A percentile compares a stretch with the other conserved stretches of the same genome.
Conservation (phyloP, 2,113 vertebrate genomes). For the Pseudorectes ferrugineus region DNA sequence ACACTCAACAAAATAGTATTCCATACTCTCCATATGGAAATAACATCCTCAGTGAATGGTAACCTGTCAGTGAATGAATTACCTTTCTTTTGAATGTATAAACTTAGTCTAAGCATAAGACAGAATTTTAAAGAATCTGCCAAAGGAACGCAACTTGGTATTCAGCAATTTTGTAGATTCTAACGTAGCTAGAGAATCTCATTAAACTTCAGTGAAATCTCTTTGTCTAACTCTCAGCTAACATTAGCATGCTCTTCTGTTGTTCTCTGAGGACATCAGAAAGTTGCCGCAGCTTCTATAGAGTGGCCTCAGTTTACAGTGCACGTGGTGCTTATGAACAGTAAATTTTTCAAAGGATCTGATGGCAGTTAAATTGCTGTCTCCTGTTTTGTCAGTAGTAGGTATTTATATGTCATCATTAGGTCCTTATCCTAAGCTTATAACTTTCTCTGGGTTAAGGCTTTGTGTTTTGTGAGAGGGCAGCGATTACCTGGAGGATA, state of each 20-base stretch:
- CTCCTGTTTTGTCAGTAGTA: background rate
- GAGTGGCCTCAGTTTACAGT: background rate
- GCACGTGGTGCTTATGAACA: background rate
- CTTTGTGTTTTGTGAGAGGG: background rate
- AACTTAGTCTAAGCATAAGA: background rate
- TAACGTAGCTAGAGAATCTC: background rate
- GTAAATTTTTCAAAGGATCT: background rate
- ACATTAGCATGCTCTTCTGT: rapidly evolving
- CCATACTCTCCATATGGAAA: background rate
- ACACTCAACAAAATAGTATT: background rate
- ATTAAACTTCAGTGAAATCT: background rate
- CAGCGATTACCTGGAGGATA: background rate
- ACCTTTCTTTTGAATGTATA: background rate
- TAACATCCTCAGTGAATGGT: background rate
- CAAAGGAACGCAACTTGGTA: background rate
- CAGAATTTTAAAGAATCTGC: background rate
- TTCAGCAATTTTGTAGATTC: background rate
- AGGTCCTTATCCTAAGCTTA: background rate
- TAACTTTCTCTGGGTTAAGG: background rate
- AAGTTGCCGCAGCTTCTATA: background rate
- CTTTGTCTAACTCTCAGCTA: background rate
- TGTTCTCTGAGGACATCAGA: background rate
- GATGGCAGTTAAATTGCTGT: background rate
- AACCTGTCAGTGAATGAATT: background rate
- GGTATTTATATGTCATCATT: background rate